Evolutionary conservation across 2,113 vertebrate genomes (phyloP).

Genomic region (Leucosticte australis): DNA sequence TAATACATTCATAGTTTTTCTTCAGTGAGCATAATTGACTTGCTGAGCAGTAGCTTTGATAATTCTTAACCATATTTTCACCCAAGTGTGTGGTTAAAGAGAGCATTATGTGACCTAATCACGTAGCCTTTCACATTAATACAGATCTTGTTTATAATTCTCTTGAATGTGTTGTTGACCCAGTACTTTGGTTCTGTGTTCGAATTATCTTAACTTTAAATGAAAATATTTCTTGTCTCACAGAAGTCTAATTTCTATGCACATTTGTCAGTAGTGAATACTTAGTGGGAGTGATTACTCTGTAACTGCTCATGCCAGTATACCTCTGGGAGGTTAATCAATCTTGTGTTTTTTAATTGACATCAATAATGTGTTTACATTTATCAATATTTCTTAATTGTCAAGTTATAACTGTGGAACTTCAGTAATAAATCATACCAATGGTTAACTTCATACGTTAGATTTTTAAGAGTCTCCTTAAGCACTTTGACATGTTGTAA

Average conservation of each 20-base stretch:
- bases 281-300: constrained; percentile 63
- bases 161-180: constrained; percentile 26
- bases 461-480: constrained; percentile 62
- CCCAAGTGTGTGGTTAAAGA: not conserved
- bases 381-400: constrained; percentile 80
- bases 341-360: constrained; percentile 73
- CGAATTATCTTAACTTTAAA: constrained; percentile 48
- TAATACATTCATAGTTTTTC: not conserved
- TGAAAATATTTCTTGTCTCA: constrained; percentile 38
- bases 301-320: constrained; percentile 57
- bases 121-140: not conserved
- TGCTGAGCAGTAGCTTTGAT: not conserved
- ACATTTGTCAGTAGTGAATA: constrained; percentile 35
- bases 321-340: constrained; percentile 71
- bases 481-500: constrained; percentile 52
- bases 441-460: constrained; percentile 59
- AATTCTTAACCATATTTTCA: not conserved
- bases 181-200: constrained; percentile 13
- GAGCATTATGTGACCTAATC: not conserved
- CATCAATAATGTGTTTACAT: constrained; percentile 77
- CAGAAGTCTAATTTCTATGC: constrained; percentile 37
- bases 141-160: not conserved
- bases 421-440: constrained; percentile 73
- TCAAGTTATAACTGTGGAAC: constrained; percentile 64
- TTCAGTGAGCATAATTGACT: not conserved